These are phyloP conservation scores for Meloidogyne floridensis DNA, from an alignment of 1,140 invertebrate species.

Conservation along the genomic window DNA sequence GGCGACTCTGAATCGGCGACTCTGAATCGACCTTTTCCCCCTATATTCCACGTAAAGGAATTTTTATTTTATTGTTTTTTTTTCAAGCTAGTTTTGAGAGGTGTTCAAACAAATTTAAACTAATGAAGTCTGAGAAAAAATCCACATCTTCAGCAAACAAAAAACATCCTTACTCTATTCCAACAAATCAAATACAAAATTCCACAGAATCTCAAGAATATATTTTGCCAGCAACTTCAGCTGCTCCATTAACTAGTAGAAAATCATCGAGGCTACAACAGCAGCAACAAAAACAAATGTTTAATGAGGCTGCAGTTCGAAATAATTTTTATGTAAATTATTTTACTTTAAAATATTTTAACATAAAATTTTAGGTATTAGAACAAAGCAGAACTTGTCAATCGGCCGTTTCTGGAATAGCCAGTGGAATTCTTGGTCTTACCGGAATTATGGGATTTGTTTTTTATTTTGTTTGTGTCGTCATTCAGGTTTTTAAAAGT, in stretches of 20 bases:
- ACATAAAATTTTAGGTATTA: constrained; percentile 30
- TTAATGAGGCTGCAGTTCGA: constrained; percentile 45
- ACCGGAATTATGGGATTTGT: constrained; percentile 51
- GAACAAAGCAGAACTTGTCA: constrained; percentile 45
- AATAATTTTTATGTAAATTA: constrained; percentile 43
- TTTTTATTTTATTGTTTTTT: background rate
- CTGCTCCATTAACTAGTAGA: background rate
- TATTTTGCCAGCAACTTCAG: background rate
- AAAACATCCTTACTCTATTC: constrained; percentile 13
- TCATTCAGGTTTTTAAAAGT: constrained; percentile 42
- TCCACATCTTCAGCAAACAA: constrained; percentile 4
- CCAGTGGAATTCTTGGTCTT: constrained; percentile 46
- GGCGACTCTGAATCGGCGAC: background rate
- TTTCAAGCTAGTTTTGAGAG: background rate
- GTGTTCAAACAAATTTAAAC: background rate
- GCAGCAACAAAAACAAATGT: constrained; percentile 24
- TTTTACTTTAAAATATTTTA: constrained; percentile 16
- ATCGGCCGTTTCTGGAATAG: constrained; percentile 46
- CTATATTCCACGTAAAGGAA: background rate
- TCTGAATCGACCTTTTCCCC: background rate
- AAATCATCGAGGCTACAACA: constrained; percentile 11
- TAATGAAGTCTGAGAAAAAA: constrained; percentile 31
- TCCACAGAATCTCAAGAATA: background rate
- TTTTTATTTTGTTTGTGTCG: constrained; percentile 48
- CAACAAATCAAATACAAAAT: constrained; percentile 14